Base-by-base conservation (phyloP, 1,140 invertebrate genomes). In the Drosophila nikananu region DNA sequence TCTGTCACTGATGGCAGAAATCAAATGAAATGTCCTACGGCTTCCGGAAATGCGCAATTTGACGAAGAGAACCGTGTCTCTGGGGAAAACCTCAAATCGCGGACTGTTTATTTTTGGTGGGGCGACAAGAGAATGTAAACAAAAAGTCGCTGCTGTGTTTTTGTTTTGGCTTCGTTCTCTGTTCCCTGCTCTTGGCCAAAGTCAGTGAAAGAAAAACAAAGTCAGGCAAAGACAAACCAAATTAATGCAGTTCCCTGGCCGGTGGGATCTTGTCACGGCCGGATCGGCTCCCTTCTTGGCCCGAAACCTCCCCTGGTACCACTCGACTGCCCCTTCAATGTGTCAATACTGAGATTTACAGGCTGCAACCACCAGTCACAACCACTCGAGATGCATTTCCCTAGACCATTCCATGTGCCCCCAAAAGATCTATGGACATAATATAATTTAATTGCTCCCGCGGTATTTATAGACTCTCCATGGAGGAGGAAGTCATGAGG, bases 41-140 rank as follows among this genome's bases (percentile, higher is more conserved):
- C 79, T 66, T 86, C 83, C 83, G 83, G 83, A 86, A 86, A 74
- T 86, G 83, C 76, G 83, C 83, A 86, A 74, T 87, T 86, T 60
- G 64, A 77, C 32, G 76, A 60, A 59, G 42, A 77, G 55, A 27
- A 27, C 46, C 52, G 23, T 44, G 59, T 39, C 57, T 39, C 21
- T 7, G 27, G 55, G 68, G 58, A 57, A 65, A 52, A 75, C 71
- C 41, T 64, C 58, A 51, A 44, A 62, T 51, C 27, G 27, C 27
- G 54, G 59, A 41, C 41, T 52, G 25, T 73, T 64, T 77, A 76
- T 77, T 76, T 66, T 55, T 59, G 60, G 59, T 55, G 44, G 46
- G 49, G 41, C 72, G 42, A 65, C 49, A 37, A 37, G 21, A 65
- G 41, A 83, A 70, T 21, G 35, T 59, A 72, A 72, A 74, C 71